Conservation (phyloP, 1,140 invertebrate genomes). For the Hirudo medicinalis region DNA sequence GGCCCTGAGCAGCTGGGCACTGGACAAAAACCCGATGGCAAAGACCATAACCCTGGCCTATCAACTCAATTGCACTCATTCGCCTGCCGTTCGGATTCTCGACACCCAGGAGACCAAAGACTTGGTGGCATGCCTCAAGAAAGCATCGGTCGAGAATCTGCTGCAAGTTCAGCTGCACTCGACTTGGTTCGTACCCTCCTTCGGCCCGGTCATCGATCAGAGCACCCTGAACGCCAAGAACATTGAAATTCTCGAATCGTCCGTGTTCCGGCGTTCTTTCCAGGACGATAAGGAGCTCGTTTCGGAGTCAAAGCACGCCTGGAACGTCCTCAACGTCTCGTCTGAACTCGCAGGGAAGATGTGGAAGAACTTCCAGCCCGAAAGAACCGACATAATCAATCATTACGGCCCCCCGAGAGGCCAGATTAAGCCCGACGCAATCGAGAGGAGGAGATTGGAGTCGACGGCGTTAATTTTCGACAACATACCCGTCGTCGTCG, state of each 20-base stretch:
- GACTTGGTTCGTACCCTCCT: conserved; percentile 49
- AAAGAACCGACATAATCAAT: conserved; percentile 66
- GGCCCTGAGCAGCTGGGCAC: conserved; percentile 78
- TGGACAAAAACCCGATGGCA: conserved; percentile 69
- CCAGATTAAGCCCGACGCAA: too few relatives aligned
- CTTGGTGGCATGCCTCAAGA: conserved; percentile 67
- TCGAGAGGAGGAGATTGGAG: too few relatives aligned
- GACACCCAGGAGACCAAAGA: conserved; percentile 36
- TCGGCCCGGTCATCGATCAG: conserved; percentile 56
- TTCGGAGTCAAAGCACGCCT: conserved; percentile 81
- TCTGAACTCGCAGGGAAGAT: conserved; percentile 73
- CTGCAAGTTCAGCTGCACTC: conserved; percentile 52
- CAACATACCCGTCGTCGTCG: too few relatives aligned
- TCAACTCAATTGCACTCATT: conserved; percentile 35
- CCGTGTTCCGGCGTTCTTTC: too few relatives aligned
- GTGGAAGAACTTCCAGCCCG: conserved; percentile 56
- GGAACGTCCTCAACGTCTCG: conserved; percentile 67
- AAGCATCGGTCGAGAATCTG: conserved; percentile 61
- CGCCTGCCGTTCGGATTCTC: conserved; percentile 8
- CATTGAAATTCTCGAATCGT: conserved; percentile 10
- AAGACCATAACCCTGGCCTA: conserved; percentile 72
- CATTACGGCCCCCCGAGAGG: too few relatives aligned
- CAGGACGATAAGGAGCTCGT: conserved; percentile 46
- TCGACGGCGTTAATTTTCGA: too few relatives aligned
- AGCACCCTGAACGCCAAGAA: conserved; percentile 27